phyloP scores from a whole-genome alignment of 2,888 invertebrate genomes.

The Drosophila setosimentum region DNA sequence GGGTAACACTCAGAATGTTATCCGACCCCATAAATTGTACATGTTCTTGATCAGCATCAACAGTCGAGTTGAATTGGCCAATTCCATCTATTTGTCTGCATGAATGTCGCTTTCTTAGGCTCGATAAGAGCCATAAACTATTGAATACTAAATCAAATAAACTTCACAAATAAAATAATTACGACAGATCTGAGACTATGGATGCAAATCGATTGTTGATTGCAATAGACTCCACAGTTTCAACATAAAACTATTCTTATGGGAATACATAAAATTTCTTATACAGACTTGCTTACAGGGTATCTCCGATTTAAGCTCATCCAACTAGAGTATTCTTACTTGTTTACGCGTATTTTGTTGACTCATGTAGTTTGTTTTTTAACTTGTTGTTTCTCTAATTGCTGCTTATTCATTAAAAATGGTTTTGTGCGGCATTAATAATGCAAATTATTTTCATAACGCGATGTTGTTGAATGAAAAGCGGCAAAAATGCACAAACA shows the following conservation, averaged over 20 bases:
- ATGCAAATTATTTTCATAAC: constrained; percentile 42
- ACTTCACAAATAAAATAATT: no score
- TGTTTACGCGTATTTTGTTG: constrained; percentile 31
- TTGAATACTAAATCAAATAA: neutral
- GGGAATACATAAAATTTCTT: neutral
- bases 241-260: neutral
- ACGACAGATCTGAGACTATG: neutral
- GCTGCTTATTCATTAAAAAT: constrained; percentile 42
- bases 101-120: neutral
- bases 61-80: neutral
- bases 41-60: neutral
- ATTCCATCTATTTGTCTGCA: neutral
- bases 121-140: neutral
- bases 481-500: constrained; percentile 39
- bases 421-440: constrained; percentile 25
- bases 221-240: neutral
- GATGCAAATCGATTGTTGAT: neutral
- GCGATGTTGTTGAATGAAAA: constrained; percentile 42
- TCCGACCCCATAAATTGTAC: neutral
- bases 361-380: constrained; percentile 28
- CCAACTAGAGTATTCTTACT: neutral
- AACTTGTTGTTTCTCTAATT: constrained; percentile 21
- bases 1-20: neutral
- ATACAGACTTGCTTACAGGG: neutral
- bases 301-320: neutral